Evolutionary conservation across 2,113 vertebrate genomes (phyloP).

Genomic region (Onychostruthus taczanowskii): DNA sequence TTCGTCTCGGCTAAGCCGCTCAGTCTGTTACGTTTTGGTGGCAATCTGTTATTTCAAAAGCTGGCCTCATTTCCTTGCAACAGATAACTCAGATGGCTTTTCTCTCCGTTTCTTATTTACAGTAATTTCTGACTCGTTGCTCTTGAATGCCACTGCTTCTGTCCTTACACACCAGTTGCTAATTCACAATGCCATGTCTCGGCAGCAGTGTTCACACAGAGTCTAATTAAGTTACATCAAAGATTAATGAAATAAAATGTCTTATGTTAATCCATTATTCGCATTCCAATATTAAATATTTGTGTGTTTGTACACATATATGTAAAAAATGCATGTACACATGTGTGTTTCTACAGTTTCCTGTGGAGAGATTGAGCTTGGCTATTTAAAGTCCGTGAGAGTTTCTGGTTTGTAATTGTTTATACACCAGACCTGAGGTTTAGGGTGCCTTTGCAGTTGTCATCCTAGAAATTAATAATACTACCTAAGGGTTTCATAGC

Average conservation of each 20-base stretch:
- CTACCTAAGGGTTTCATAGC: not conserved
- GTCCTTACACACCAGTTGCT: not conserved
- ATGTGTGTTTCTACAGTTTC: not conserved
- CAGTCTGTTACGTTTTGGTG: not conserved
- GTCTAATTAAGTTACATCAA: not conserved
- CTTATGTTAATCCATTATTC: not conserved
- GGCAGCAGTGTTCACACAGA: not conserved
- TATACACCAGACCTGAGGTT: not conserved
- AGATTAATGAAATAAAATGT: not conserved
- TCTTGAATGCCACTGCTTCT: not conserved
- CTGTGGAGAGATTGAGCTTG: not conserved
- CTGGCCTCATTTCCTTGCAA: not conserved
- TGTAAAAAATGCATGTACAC: too few relatives aligned
- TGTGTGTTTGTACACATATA: not conserved
- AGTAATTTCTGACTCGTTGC: not conserved
- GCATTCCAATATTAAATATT: not conserved
- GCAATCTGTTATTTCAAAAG: not conserved
- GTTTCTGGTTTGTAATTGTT: not conserved
- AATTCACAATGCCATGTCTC: not conserved
- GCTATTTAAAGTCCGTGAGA: not conserved
- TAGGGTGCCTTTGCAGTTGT: not conserved
- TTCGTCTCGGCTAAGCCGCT: not conserved
- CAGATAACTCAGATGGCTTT: not conserved
- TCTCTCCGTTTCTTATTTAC: not conserved
- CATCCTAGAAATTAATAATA: not conserved